These are phyloP conservation scores for Magallana gigas DNA, from an alignment of 1,140 invertebrate species.

Conservation along the genomic window DNA sequence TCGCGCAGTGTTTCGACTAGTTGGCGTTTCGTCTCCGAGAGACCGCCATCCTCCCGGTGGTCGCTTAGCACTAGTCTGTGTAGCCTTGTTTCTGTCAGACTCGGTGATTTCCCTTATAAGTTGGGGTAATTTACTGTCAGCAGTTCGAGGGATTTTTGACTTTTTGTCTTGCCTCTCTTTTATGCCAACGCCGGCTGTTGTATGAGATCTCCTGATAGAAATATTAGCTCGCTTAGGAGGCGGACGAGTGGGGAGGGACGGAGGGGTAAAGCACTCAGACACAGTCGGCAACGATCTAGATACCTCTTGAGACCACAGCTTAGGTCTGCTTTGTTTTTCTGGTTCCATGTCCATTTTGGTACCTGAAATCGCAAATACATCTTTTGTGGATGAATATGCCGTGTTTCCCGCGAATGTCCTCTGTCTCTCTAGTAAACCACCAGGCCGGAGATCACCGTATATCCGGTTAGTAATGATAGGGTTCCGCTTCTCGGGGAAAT, in stretches of 20 bases:
- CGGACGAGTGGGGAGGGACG: neutral
- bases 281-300: conserved; percentile 42
- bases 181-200: conserved; percentile 11
- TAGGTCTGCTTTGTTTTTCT: conserved; percentile 28
- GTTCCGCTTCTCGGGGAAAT: conserved; percentile 7
- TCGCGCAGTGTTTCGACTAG: conserved; percentile 9
- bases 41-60: conserved; percentile 19
- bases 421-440: conserved; percentile 39
- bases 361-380: conserved; percentile 38
- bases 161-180: neutral
- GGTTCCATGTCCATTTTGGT: conserved; percentile 32
- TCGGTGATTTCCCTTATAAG: conserved; percentile 16
- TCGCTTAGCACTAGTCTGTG: conserved; percentile 35
- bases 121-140: neutral
- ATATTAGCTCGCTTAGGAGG: neutral
- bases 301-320: conserved; percentile 46
- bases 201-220: conserved; percentile 12
- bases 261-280: conserved; percentile 32
- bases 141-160: neutral
- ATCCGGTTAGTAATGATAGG: neutral
- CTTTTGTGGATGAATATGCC: conserved; percentile 10
- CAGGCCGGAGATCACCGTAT: neutral
- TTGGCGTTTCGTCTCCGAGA: neutral
- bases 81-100: conserved; percentile 15
- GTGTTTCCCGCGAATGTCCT: conserved; percentile 37